A percentile compares a stretch with the other conserved stretches of the same genome.
Evolutionary conservation across 1,140 invertebrate genomes (phyloP).

Genomic region (Eueides isabella): DNA sequence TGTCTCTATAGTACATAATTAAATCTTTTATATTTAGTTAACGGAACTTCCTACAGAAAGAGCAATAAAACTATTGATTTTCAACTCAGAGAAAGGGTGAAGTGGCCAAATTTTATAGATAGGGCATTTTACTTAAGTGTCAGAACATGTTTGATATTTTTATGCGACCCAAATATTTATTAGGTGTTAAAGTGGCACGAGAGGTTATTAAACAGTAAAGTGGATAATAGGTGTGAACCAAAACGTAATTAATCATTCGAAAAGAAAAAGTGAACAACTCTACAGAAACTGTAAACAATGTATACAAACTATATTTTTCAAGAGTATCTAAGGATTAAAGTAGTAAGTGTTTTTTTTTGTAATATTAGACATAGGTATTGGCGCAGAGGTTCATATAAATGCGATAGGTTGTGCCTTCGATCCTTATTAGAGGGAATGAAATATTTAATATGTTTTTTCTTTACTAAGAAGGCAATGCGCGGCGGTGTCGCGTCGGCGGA

Average conservation of each 20-base stretch:
- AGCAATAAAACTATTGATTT: constrained; percentile 14
- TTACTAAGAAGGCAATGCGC: too few species aligned
- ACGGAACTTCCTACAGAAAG: constrained; percentile 23
- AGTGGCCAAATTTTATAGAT: constrained; percentile 52
- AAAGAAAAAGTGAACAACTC: background rate
- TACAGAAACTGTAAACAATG: background rate
- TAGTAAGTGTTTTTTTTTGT: too few species aligned
- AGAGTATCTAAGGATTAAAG: too few species aligned
- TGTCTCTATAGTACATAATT: constrained; percentile 52
- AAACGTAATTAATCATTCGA: background rate
- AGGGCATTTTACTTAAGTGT: constrained; percentile 24
- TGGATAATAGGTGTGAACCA: background rate
- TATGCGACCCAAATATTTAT: constrained; percentile 27
- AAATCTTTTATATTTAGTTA: constrained; percentile 41
- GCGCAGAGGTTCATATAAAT: too few species aligned
- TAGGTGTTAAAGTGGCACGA: constrained; percentile 25
- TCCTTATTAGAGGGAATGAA: too few species aligned
- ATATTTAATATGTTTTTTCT: too few species aligned
- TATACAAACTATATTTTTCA: too few species aligned
- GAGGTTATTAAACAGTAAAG: constrained; percentile 2
- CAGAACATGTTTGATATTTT: background rate
- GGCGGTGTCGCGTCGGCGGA: too few species aligned
- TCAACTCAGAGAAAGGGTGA: constrained; percentile 45
- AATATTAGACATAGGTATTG: too few species aligned
- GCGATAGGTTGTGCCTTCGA: too few species aligned